Conservation (phyloP, 53 echinoderm and acorn worm species). For the Holothuria leucospilota region DNA sequence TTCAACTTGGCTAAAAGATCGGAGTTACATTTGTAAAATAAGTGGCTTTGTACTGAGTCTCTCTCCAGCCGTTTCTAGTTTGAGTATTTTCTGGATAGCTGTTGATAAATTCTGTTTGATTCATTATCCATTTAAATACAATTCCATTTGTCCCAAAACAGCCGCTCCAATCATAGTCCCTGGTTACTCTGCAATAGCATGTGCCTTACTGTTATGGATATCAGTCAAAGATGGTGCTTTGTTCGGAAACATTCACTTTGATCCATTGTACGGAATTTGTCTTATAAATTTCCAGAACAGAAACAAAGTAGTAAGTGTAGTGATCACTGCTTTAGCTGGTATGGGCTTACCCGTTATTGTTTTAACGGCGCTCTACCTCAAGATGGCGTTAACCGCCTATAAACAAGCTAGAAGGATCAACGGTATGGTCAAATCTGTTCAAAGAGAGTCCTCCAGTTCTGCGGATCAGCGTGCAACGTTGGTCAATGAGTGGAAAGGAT, state of each 20-base stretch:
- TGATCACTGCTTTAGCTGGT: neutral
- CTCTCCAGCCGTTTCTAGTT: neutral
- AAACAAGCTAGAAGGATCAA: constrained; percentile 16
- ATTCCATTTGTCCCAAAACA: neutral
- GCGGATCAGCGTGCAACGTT: neutral
- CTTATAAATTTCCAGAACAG: neutral
- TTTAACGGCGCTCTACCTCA: neutral
- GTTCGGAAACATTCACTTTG: constrained; percentile 2
- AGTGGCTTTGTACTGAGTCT: neutral
- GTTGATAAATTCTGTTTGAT: constrained; percentile 22
- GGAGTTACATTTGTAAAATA: neutral
- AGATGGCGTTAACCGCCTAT: neutral
- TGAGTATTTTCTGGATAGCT: constrained; percentile 3
- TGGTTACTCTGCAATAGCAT: too few relatives aligned
- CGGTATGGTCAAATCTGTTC: constrained; percentile 5
- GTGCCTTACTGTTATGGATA: neutral
- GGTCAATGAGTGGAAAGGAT: constrained; percentile 11
- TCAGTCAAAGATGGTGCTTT: neutral
- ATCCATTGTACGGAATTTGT: constrained; percentile 7
- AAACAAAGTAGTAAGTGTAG: neutral
- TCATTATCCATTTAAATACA: constrained; percentile 7
- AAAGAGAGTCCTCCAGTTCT: neutral
- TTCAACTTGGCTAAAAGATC: neutral
- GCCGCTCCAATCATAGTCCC: neutral
- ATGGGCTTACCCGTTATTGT: neutral